These are phyloP conservation scores for Enteromius mattozi DNA, from an alignment of 2,797 vertebrate species.

Conservation along the genomic window DNA sequence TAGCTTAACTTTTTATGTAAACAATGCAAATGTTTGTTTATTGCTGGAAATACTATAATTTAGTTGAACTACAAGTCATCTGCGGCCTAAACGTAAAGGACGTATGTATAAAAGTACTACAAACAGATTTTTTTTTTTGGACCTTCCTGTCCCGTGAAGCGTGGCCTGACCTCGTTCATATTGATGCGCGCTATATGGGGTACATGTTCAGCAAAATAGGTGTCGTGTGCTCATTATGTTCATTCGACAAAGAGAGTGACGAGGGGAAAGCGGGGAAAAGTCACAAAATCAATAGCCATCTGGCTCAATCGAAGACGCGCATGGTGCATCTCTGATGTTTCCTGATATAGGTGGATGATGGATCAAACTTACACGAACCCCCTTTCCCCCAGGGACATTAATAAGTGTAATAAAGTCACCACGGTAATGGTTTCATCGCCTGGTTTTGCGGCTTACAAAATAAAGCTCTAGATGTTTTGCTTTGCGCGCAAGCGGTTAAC, in stretches of 20 bases:
- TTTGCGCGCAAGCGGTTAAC: conserved; percentile 4
- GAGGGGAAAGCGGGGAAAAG: conserved; percentile 40
- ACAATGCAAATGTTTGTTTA: neutral
- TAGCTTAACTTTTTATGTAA: neutral
- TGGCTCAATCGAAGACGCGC: conserved; percentile 70
- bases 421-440: conserved; percentile 1
- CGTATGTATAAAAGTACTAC: neutral
- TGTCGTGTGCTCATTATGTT: conserved; percentile 42
- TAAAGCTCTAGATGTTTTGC: neutral
- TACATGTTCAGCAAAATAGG: conserved; percentile 43
- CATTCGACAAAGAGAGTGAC: conserved; percentile 29
- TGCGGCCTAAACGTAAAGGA: neutral
- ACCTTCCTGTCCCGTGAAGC: neutral
- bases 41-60: neutral
- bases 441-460: conserved; percentile 18
- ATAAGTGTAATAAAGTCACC: conserved; percentile 18
- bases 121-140: neutral
- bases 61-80: neutral
- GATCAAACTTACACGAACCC: conserved; percentile 22
- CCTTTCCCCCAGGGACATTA: neutral
- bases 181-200: conserved; percentile 2
- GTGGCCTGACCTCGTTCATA: neutral
- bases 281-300: conserved; percentile 68
- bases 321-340: conserved; percentile 53
- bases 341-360: conserved; percentile 30